Base-by-base conservation (phyloP, 1,140 invertebrate species). In the Zaprionus taronus region DNA sequence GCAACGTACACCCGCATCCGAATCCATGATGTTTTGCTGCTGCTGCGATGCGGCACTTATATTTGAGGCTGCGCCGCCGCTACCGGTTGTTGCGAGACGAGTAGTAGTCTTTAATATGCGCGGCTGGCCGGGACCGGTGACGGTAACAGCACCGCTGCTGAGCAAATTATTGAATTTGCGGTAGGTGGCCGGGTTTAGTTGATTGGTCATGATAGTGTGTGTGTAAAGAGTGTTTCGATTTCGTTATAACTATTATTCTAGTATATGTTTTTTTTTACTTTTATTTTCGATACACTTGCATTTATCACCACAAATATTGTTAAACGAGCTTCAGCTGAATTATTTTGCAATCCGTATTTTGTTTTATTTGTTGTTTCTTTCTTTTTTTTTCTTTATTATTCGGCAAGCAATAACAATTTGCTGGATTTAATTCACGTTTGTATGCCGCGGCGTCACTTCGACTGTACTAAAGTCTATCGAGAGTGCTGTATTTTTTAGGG, bases 81-180 rank as follows among this genome's bases (percentile, higher is more conserved):
- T 65, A 14, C 73, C 65, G 6, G 81, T 58, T 17, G 77, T 76
- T 17, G 77, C 75, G n/a, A 90, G 44, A 4, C 84, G 78, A 76
- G 91, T 34, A 9, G 31, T 80, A 51, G 91, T 83, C 80, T 93
- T 81, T 26, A 92, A 72, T 55, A 92, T 91, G 51, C 92, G 87
- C 26, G 91, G 86, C 64, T 93, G 91, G 44, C 85, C 86, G 51
- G 92, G 92, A 47, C 91, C 92, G 56, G 87, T 92, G 17, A 93
- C 91, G 55, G 91, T 93, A 20, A 93, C 92, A 31, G 92, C 90
- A 44, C 92, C 92, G 80, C 92, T 93, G 49, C 82, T 90, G 5
- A 93, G 81, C 78, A 93, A 81, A 83, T 93, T 93, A 73, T 92
- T 92, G 63, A 93, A 92, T 83, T 93, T 93, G 71, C 91, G 89